Evolutionary conservation across 2,888 invertebrate genomes (phyloP).

Genomic region (Pasiphila rectangulata): DNA sequence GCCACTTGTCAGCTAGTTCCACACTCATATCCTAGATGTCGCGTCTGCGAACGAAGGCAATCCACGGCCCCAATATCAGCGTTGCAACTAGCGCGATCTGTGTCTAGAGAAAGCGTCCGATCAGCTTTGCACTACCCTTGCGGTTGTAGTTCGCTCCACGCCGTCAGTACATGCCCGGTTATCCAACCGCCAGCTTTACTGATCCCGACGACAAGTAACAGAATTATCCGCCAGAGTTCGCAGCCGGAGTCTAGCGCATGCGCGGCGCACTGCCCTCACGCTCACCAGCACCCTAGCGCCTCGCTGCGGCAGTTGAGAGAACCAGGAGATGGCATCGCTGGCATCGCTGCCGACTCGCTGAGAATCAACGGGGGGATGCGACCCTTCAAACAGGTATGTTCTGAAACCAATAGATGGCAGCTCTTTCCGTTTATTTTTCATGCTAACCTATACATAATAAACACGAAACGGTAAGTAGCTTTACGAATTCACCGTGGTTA

Average conservation of each 20-base stretch:
- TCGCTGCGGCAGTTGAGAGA: conserved; percentile 92
- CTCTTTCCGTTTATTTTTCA: conserved; percentile 31
- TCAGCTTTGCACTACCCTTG: conserved; percentile 85
- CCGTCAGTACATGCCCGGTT: conserved; percentile 83
- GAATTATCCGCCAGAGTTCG: conserved; percentile 94
- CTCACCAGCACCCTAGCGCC: conserved; percentile 88
- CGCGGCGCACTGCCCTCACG: conserved; percentile 83
- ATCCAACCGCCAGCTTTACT: conserved; percentile 86
- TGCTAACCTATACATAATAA: conserved; percentile 23
- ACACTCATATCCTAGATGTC: conserved; percentile 83
- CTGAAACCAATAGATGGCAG: conserved; percentile 60
- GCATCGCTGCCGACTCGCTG: conserved; percentile 97
- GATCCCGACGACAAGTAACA: conserved; percentile 85
- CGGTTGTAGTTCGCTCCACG: conserved; percentile 77
- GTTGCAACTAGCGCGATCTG: conserved; percentile 89
- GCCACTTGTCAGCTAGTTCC: conserved; percentile 85
- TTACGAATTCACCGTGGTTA: conserved; percentile 10
- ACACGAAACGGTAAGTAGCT: conserved; percentile 20
- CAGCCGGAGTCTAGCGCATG: conserved; percentile 89
- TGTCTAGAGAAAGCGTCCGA: conserved; percentile 90
- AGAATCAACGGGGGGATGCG: conserved; percentile 98
- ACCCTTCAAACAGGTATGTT: conserved; percentile 95
- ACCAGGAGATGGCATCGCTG: conserved; percentile 93
- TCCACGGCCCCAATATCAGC: conserved; percentile 90
- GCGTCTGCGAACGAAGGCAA: conserved; percentile 88